Percentiles rank a stretch among this genome's conserved stretches.
These are phyloP conservation scores for Sardina pilchardus DNA, from an alignment of 2,113 vertebrate genomes.

Conservation along the genomic window DNA sequence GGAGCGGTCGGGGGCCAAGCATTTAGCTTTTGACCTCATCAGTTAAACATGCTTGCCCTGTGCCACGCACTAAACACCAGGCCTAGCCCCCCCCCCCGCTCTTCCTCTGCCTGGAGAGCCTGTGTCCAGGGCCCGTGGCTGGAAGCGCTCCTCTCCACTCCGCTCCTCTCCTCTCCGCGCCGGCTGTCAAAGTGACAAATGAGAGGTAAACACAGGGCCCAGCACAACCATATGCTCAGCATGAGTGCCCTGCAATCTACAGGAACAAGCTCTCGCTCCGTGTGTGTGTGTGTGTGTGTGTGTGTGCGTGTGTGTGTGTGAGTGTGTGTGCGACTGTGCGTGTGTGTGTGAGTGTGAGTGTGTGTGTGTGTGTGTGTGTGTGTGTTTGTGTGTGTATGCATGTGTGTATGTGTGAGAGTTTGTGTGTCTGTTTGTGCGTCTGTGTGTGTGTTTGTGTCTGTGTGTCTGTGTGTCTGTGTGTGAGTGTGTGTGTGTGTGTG, in stretches of 20 bases:
- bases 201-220: slow-evolving; percentile 55
- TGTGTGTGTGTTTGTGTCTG: neutral
- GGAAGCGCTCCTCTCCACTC: neutral
- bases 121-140: neutral
- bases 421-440: neutral
- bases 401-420: neutral
- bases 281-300: neutral
- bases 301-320: slow-evolving; percentile 10
- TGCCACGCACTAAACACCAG: slow-evolving; percentile 49
- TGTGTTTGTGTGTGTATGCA: neutral
- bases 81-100: slow-evolving; percentile 34
- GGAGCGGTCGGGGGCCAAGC: neutral
- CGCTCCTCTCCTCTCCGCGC: neutral
- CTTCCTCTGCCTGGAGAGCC: neutral
- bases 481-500: slow-evolving; percentile 7
- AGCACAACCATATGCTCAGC: slow-evolving; percentile 65
- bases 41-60: slow-evolving; percentile 29
- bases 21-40: neutral
- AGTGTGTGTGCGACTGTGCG: neutral
- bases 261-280: neutral
- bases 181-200: slow-evolving; percentile 71
- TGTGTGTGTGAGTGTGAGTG: neutral
- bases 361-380: slow-evolving; percentile 2
- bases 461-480: neutral
- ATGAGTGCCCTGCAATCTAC: slow-evolving; percentile 56